Percentiles rank a stretch among this genome's conserved stretches.
phyloP scores from a whole-genome alignment of 1,140 invertebrate species.

The Drosophila leontia region DNA sequence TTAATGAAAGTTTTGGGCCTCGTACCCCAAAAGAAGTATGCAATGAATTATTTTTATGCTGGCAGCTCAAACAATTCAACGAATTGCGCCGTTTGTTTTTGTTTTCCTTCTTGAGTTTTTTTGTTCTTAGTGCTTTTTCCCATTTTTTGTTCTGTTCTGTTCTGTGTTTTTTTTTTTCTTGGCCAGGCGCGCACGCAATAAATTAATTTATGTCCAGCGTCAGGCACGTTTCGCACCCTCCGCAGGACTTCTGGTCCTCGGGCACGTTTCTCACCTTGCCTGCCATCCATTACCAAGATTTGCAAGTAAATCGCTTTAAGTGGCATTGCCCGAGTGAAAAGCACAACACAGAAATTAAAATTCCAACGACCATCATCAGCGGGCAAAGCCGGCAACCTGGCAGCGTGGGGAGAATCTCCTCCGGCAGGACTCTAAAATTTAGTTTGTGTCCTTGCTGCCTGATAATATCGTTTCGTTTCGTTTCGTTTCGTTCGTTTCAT shows the following conservation, averaged over 20 bases:
- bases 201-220: slow-evolving; percentile 82
- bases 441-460: slow-evolving; percentile 39
- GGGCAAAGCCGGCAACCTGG: slow-evolving; percentile 4
- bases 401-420: slow-evolving; percentile 13
- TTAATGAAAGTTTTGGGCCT: slow-evolving; percentile 65
- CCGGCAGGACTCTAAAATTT: slow-evolving; percentile 56
- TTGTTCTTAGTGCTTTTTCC: slow-evolving; percentile 35
- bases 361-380: slow-evolving; percentile 61
- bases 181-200: slow-evolving; percentile 74
- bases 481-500: slow-evolving; percentile 46
- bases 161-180: slow-evolving; percentile 52
- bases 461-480: slow-evolving; percentile 69
- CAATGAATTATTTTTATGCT: slow-evolving; percentile 77
- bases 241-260: slow-evolving; percentile 51
- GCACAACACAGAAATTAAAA: slow-evolving; percentile 78
- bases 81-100: slow-evolving; percentile 52
- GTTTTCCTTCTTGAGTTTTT: slow-evolving; percentile 40
- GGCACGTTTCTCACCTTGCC: slow-evolving; percentile 78
- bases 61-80: slow-evolving; percentile 52
- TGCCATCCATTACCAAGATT: slow-evolving; percentile 77
- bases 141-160: slow-evolving; percentile 18
- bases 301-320: slow-evolving; percentile 77
- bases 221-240: slow-evolving; percentile 75
- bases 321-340: slow-evolving; percentile 52
- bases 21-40: slow-evolving; percentile 56